Evolutionary conservation across 2,888 invertebrate species (phyloP).

Genomic region (Octonoba sinensis): DNA sequence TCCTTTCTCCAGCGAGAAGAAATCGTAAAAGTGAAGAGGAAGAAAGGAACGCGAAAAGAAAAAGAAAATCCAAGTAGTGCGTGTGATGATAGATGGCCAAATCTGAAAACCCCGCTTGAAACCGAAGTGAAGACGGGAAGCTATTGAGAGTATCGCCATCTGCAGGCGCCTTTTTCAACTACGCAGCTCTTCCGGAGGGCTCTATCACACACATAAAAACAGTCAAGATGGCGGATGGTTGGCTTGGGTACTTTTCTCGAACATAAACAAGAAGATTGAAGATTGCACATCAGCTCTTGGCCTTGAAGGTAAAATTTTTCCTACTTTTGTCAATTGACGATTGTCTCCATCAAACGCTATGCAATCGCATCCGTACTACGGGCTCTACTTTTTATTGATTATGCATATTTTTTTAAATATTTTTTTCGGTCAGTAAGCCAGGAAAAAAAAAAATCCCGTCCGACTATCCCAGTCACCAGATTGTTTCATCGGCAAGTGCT

Average conservation of each 20-base stretch:
- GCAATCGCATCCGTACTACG: conserved; percentile 12
- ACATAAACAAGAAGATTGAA: conserved; percentile 60
- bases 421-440: conserved; percentile 27
- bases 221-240: conserved; percentile 64
- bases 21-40: conserved; percentile 16
- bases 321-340: conserved; percentile 24
- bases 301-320: conserved; percentile 53
- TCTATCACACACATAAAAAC: conserved; percentile 56
- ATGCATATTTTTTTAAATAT: conserved; percentile 6
- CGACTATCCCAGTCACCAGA: conserved; percentile 24
- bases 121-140: conserved; percentile 31
- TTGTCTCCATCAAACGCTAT: conserved; percentile 1
- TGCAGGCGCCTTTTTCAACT: conserved; percentile 56
- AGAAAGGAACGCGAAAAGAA: conserved; percentile 4
- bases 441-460: conserved; percentile 42
- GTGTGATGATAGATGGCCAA: conserved; percentile 56
- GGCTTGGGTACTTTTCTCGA: conserved; percentile 63
- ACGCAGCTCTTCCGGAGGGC: conserved; percentile 36
- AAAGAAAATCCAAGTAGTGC: conserved; percentile 12
- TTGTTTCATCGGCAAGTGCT: conserved; percentile 16
- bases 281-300: conserved; percentile 50
- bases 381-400: conserved; percentile 35
- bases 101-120: conserved; percentile 58
- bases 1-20: conserved; percentile 26
- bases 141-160: conserved; percentile 63